phyloP scores from a whole-genome alignment of 2,113 vertebrate species.

The Eptatretus burgeri region DNA sequence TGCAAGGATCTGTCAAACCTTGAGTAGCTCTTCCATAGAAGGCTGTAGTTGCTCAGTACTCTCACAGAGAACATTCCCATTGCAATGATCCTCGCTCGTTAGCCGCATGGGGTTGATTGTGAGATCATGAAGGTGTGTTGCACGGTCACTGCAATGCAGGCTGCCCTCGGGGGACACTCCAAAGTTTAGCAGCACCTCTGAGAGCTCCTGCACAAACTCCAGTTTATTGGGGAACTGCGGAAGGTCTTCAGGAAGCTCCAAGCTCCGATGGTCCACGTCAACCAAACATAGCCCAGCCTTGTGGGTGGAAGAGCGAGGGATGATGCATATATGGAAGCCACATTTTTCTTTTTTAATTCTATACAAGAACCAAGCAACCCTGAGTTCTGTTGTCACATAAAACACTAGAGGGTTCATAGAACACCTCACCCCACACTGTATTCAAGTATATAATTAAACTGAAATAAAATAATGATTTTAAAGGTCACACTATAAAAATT shows the following conservation, averaged over 20 bases:
- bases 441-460: too few relatives aligned
- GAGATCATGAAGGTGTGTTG: conserved; percentile 36
- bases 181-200: conserved; percentile 61
- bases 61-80: conserved; percentile 34
- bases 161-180: conserved; percentile 63
- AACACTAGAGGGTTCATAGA: too few relatives aligned
- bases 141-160: conserved; percentile 39
- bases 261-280: conserved; percentile 92
- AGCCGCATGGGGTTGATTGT: conserved; percentile 9
- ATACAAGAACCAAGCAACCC: background rate
- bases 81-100: conserved; percentile 35
- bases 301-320: too few relatives aligned
- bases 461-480: too few relatives aligned
- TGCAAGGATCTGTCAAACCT: conserved; percentile 11
- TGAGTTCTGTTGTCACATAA: background rate
- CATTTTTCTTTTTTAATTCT: too few relatives aligned
- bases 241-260: conserved; percentile 80
- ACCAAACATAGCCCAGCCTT: conserved; percentile 88
- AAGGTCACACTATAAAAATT: too few relatives aligned
- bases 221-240: conserved; percentile 95
- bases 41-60: conserved; percentile 29
- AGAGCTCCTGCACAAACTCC: conserved; percentile 90
- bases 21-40: conserved; percentile 51
- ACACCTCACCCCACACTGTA: too few relatives aligned
- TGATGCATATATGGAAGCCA: too few relatives aligned